Evolutionary conservation across 2,888 invertebrate genomes (phyloP), one percentile per base, ranked within the genome.

Genomic region (Protodeltote pygarga): DNA sequence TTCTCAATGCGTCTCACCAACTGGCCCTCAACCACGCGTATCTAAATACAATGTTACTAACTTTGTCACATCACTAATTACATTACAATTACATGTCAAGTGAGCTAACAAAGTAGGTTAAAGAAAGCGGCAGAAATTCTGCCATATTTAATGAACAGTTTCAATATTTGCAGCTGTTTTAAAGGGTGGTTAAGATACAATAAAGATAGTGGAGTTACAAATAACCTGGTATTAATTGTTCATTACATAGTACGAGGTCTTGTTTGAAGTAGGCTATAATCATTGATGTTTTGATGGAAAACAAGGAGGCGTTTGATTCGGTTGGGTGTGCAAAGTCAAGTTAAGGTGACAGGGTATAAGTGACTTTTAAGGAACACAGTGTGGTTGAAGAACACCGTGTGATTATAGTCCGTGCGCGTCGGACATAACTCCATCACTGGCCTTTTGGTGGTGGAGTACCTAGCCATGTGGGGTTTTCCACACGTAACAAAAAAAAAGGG

Each of bases 71-170:
- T 13, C 16, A 19, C 20, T 23, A 33, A 49, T 37, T 19, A 17
- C 10, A 6, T 8, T n/a, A 16, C 5, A 41, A 60, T 52, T 29
- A 23, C n/a, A n/a, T 17, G 6, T 13, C n/a, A 16, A 39, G 1
- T 23, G 8, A n/a, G 8, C 11, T 15, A n/a, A 27, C 38, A 9
- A 14, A 38, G 23, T 53, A 27, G 44, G n/a, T 8, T 10, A 20
- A 58, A 60, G 1, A 20, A 44, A 23, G 6, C 5, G 3, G 21
- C 2, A 15, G 19, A 23, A 37, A 19, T 10, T 10, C 10, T 5
- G 20, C 8, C 10, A 25, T 39, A 46, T 46, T 46, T 32, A 32
- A 42, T 24, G 0, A 23, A 21, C 5, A 16, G 5, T 5, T 21
- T 14, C 8, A 29, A 15, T 2, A 1, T 5, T 9, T 3, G 14